These are phyloP conservation scores for Diplazon laetatorius DNA, from an alignment of 2,888 invertebrate genomes.

Conservation along the genomic window DNA sequence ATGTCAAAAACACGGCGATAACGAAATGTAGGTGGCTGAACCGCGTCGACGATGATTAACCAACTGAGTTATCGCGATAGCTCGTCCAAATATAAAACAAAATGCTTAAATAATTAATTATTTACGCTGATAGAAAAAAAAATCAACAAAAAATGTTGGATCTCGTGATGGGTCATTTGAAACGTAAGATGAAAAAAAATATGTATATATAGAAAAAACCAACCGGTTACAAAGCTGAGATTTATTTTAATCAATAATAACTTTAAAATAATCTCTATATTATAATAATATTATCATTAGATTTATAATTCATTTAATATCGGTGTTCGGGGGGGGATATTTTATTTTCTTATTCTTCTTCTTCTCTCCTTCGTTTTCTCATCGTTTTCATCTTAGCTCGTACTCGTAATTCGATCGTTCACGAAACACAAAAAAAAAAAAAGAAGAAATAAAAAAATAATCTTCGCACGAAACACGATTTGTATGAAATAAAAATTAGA, in stretches of 20 bases:
- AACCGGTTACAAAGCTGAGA: slow-evolving; percentile 78
- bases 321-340: slow-evolving; percentile 50
- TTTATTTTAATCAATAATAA: slow-evolving; percentile 80
- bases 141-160: background rate
- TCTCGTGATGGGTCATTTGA: slow-evolving; percentile 32
- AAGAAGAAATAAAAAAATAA: slow-evolving; percentile 59
- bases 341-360: slow-evolving; percentile 46
- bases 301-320: slow-evolving; percentile 66
- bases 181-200: slow-evolving; percentile 7
- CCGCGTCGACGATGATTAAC: background rate
- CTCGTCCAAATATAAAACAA: no score
- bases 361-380: slow-evolving; percentile 39
- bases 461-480: slow-evolving; percentile 26
- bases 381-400: slow-evolving; percentile 60
- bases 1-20: background rate
- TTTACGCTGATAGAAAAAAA: background rate
- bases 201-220: slow-evolving; percentile 56
- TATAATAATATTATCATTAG: slow-evolving; percentile 74
- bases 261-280: slow-evolving; percentile 81
- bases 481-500: no score
- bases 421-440: slow-evolving; percentile 1
- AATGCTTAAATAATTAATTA: no score
- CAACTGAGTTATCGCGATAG: no score
- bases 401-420: slow-evolving; percentile 12
- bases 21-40: background rate